A percentile compares a stretch with the other conserved stretches of the same genome.
These are phyloP conservation scores for cattle (Bos taurus) DNA, from an alignment of 2,113 vertebrate species.

Conservation along the genomic window ARS-UCD2.0 NC_037333.1:70956501-70957000, in stretches of 20 bases:
- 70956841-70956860: not conserved
- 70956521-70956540: not conserved
- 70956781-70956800: not conserved
- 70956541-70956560: not conserved
- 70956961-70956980: not conserved
- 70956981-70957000: not conserved
- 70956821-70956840: not conserved
- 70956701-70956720: not conserved
- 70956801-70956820: not conserved
- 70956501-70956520: not conserved
- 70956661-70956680: not conserved
- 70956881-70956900: not conserved
- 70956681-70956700: not conserved
- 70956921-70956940: not conserved
- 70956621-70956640: not conserved
- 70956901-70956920: not conserved
- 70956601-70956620: not conserved
- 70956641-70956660: not conserved
- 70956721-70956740: not conserved
- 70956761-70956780: not conserved
- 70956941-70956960: not conserved
- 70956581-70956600: not conserved
- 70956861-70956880: not conserved
- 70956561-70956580: not conserved
- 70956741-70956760: not conserved